Percentiles rank a stretch among this genome's conserved stretches.
Conservation (phyloP, 2,113 vertebrate species). For the Hippocampus comes region DNA sequence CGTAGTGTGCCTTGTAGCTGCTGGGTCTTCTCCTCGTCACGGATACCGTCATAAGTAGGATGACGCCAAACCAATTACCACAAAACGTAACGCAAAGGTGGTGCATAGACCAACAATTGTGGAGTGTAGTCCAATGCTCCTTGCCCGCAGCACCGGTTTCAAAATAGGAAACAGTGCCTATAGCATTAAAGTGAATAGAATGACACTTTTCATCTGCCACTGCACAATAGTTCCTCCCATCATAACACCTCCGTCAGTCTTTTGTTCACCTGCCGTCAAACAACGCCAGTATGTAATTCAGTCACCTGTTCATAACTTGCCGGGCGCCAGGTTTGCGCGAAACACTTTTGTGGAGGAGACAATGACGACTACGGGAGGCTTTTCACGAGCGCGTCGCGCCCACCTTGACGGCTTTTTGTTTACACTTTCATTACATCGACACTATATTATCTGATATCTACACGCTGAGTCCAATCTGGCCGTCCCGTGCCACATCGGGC, state of each 20-base stretch:
- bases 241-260: background rate
- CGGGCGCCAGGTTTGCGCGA: slow-evolving; percentile 62
- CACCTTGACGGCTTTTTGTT: slow-evolving; percentile 81
- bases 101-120: too few relatives aligned
- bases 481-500: slow-evolving; percentile 81
- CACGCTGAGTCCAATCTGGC: slow-evolving; percentile 81
- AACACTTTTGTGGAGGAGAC: slow-evolving; percentile 73
- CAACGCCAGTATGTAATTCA: slow-evolving; percentile 70
- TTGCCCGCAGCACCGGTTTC: too few relatives aligned
- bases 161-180: background rate
- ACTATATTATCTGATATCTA: slow-evolving; percentile 80
- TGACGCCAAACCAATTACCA: too few relatives aligned
- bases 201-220: background rate
- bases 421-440: slow-evolving; percentile 83
- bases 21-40: too few relatives aligned
- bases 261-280: slow-evolving; percentile 21
- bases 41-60: too few relatives aligned
- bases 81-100: too few relatives aligned
- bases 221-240: background rate
- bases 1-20: too few relatives aligned
- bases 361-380: slow-evolving; percentile 46
- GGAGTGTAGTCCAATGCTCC: too few relatives aligned
- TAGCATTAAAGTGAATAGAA: background rate
- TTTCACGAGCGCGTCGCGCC: slow-evolving; percentile 76
- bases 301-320: slow-evolving; percentile 75